Evolutionary conservation across 2,797 vertebrate genomes (phyloP).

Genomic region (Phaenicophaeus curvirostris): DNA sequence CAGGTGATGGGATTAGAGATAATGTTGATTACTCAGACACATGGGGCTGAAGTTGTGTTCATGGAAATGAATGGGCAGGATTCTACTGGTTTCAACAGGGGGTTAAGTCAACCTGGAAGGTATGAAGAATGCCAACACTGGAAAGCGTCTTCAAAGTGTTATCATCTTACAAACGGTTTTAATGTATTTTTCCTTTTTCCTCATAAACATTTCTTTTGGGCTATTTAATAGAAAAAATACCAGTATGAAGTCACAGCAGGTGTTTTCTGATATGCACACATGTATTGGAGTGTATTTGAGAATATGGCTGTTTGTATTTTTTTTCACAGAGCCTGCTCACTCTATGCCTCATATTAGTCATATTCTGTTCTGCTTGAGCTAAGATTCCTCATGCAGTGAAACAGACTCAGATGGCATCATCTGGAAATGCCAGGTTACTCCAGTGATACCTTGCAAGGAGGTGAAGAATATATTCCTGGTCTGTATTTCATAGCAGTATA

Average conservation of each 20-base stretch:
- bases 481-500: not conserved
- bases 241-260: conserved; percentile 62
- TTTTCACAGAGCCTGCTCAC: conserved; percentile 57
- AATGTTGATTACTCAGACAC: conserved; percentile 29
- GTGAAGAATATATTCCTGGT: not conserved
- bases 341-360: conserved; percentile 6
- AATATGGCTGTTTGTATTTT: conserved; percentile 41
- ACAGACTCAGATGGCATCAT: conserved; percentile 13
- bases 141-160: conserved; percentile 41
- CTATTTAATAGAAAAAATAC: conserved; percentile 20
- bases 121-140: conserved; percentile 21
- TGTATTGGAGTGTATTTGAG: not conserved
- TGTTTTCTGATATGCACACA: not conserved
- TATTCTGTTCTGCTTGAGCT: conserved; percentile 30
- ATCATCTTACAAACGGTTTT: conserved; percentile 50
- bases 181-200: conserved; percentile 37
- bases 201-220: conserved; percentile 62
- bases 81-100: not conserved
- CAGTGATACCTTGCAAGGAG: not conserved
- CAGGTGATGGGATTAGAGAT: conserved; percentile 45
- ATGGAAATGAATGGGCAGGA: not conserved
- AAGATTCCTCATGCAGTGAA: conserved; percentile 11
- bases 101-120: not conserved
- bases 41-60: not conserved
- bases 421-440: not conserved